These are phyloP conservation scores for Battus philenor DNA, from an alignment of 1,140 invertebrate species.

Conservation along the genomic window DNA sequence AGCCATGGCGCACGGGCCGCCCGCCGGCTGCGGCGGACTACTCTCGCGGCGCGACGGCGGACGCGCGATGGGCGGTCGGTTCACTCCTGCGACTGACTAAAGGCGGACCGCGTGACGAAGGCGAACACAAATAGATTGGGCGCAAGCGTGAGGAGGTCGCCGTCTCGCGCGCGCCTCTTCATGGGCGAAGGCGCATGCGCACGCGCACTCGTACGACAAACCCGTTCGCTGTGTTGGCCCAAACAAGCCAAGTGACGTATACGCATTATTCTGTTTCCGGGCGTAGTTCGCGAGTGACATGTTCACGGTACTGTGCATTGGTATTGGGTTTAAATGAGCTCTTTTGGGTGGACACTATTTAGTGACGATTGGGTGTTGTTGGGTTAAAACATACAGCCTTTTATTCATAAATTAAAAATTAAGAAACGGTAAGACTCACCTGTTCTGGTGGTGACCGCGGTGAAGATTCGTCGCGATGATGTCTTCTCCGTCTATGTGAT, in stretches of 20 bases:
- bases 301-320: slow-evolving; percentile 22
- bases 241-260: slow-evolving; percentile 58
- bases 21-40: slow-evolving; percentile 42
- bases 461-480: slow-evolving; percentile 77
- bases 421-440: slow-evolving; percentile 57
- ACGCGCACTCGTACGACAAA: slow-evolving; percentile 64
- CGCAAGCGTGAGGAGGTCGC: slow-evolving; percentile 70
- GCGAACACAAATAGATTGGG: slow-evolving; percentile 71
- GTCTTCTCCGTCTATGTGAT: slow-evolving; percentile 77
- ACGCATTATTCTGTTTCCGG: slow-evolving; percentile 62
- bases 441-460: slow-evolving; percentile 71
- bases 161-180: slow-evolving; percentile 71
- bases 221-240: slow-evolving; percentile 56
- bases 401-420: slow-evolving; percentile 46
- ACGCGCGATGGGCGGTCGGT: slow-evolving; percentile 66
- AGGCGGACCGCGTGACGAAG: slow-evolving; percentile 66
- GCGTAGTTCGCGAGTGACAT: slow-evolving; percentile 42
- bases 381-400: slow-evolving; percentile 38
- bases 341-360: slow-evolving; percentile 58
- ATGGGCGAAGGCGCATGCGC: slow-evolving; percentile 71
- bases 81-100: slow-evolving; percentile 71
- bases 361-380: slow-evolving; percentile 45
- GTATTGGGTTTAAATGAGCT: slow-evolving; percentile 26
- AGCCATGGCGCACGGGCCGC: slow-evolving; percentile 65
- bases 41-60: slow-evolving; percentile 48